phyloP scores from a whole-genome alignment of 2,113 vertebrate genomes.

The Stegastes partitus region DNA sequence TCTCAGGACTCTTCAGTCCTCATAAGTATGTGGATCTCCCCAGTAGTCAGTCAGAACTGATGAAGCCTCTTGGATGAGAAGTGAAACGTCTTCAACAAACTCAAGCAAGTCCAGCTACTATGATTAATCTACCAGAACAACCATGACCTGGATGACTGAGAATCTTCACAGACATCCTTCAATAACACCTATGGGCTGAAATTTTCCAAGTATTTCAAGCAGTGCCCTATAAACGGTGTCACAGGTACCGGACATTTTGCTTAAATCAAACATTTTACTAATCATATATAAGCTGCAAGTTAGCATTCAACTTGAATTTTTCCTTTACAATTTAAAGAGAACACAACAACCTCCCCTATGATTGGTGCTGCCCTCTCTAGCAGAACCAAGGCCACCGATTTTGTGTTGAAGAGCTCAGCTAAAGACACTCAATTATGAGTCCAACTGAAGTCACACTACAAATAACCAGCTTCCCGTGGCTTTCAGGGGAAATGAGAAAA shows the following conservation, averaged over 20 bases:
- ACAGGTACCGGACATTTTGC: not conserved
- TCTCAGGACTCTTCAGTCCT: no score
- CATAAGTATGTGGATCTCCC: no score
- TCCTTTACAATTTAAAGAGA: not conserved
- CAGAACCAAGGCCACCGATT: slow-evolving; percentile 22
- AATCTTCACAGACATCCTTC: no score
- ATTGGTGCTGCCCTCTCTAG: not conserved
- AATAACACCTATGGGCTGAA: no score
- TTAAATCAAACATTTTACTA: not conserved
- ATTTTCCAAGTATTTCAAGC: no score
- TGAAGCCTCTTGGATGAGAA: no score
- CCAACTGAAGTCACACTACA: slow-evolving; percentile 32
- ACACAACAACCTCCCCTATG: slow-evolving; percentile 9
- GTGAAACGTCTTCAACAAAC: no score
- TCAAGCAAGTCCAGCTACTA: no score
- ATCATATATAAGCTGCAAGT: not conserved
- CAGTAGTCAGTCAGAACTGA: no score
- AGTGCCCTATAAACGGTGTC: no score
- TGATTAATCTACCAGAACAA: no score
- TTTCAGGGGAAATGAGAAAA: slow-evolving; percentile 58
- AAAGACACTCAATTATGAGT: slow-evolving; percentile 20
- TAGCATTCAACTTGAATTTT: not conserved
- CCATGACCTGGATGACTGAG: no score
- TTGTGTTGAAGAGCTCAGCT: slow-evolving; percentile 22
- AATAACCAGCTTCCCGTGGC: slow-evolving; percentile 10